These are phyloP conservation scores for Chymomyza caudatula DNA, from an alignment of 2,888 invertebrate species.

Conservation along the genomic window DNA sequence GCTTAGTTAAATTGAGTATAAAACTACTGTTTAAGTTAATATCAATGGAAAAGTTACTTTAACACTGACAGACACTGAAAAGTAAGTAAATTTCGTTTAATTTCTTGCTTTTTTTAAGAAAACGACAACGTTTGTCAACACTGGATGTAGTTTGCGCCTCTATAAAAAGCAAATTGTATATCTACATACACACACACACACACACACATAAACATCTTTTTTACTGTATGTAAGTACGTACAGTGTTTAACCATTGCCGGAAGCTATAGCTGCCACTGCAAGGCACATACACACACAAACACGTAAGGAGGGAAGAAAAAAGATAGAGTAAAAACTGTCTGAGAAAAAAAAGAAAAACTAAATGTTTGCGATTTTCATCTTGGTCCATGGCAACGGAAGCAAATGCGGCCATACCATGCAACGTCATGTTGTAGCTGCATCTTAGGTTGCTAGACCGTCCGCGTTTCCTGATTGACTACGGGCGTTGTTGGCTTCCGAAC, in stretches of 20 bases:
- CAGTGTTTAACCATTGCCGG: slow-evolving; percentile 36
- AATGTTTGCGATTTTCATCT: slow-evolving; percentile 64
- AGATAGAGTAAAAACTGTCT: neutral
- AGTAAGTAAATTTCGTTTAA: too few species aligned
- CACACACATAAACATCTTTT: neutral
- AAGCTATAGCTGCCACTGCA: too few species aligned
- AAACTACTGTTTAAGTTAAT: neutral
- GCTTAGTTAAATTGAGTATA: too few species aligned
- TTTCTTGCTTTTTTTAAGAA: slow-evolving; percentile 28
- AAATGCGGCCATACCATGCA: slow-evolving; percentile 27
- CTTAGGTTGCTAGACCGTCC: slow-evolving; percentile 22
- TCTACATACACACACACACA: neutral
- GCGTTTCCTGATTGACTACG: slow-evolving; percentile 31
- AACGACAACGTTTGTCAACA: slow-evolving; percentile 49
- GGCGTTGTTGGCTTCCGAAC: slow-evolving; percentile 31
- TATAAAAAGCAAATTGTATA: neutral
- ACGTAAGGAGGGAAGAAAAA: neutral
- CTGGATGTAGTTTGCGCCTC: slow-evolving; percentile 38
- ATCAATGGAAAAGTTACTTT: neutral
- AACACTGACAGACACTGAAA: too few species aligned
- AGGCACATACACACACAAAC: neutral
- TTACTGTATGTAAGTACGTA: neutral
- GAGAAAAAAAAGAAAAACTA: neutral
- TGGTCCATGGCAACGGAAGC: slow-evolving; percentile 38
- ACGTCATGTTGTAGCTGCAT: slow-evolving; percentile 37